These are phyloP conservation scores for Thripadectes ignobilis DNA, from an alignment of 2,797 vertebrate species.

Conservation along the genomic window DNA sequence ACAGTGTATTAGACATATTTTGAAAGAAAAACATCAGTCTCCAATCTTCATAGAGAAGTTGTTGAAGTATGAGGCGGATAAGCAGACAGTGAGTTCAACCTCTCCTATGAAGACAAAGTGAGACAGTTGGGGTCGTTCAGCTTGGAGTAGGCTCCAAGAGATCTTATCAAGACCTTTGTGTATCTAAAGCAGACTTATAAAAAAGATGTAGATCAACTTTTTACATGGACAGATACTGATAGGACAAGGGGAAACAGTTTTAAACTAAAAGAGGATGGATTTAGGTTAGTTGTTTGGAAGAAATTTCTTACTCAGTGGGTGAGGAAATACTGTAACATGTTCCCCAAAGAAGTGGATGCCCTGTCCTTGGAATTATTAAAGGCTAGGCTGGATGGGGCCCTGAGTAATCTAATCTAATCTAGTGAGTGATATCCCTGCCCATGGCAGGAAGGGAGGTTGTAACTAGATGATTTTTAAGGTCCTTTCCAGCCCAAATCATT, in stretches of 20 bases:
- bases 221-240: not conserved
- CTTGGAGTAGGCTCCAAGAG: not conserved
- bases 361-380: not conserved
- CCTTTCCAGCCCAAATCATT: not conserved
- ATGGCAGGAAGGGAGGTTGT: not conserved
- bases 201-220: not conserved
- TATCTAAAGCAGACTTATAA: not conserved
- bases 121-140: not conserved
- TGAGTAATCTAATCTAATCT: not conserved
- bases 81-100: not conserved
- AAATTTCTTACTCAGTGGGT: not conserved
- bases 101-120: not conserved
- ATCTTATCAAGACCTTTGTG: not conserved
- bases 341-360: not conserved
- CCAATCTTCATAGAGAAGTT: not conserved
- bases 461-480: not conserved
- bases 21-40: not conserved
- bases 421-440: not conserved
- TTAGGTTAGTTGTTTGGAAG: not conserved
- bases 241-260: not conserved
- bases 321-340: not conserved
- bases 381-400: too few species aligned
- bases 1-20: accelerated
- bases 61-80: not conserved
- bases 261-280: not conserved